Conservation (phyloP, 2,113 vertebrate genomes). For the Chrysemys picta region DNA sequence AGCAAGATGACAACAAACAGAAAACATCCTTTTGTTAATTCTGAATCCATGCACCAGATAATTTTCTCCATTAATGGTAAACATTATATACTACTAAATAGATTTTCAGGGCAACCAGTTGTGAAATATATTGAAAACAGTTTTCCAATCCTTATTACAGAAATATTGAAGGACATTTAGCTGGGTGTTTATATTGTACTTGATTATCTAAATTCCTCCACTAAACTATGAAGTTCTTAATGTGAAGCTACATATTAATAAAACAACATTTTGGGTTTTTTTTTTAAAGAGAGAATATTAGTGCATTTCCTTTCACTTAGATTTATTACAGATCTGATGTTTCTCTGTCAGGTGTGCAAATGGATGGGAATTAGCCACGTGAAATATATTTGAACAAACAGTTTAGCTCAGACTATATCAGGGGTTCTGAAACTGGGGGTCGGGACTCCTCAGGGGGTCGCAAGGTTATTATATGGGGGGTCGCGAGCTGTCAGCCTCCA, state of each 20-base stretch:
- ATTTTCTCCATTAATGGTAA: slow-evolving; percentile 71
- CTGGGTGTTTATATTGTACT: slow-evolving; percentile 67
- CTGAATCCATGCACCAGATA: slow-evolving; percentile 46
- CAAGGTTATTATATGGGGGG: no score
- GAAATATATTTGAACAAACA: background rate
- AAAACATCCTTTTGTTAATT: slow-evolving; percentile 56
- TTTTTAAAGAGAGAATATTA: slow-evolving; percentile 34
- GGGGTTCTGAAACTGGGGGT: no score
- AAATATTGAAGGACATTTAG: slow-evolving; percentile 67
- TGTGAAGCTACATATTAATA: slow-evolving; percentile 49
- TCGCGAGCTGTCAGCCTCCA: no score
- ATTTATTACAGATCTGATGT: slow-evolving; percentile 20
- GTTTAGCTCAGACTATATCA: background rate
- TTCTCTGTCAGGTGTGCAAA: slow-evolving; percentile 4
- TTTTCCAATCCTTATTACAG: slow-evolving; percentile 45
- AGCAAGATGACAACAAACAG: background rate
- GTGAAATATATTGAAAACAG: slow-evolving; percentile 74
- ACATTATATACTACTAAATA: slow-evolving; percentile 65
- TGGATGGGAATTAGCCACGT: background rate
- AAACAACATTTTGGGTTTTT: slow-evolving; percentile 30
- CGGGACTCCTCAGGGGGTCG: no score
- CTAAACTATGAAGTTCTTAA: slow-evolving; percentile 67
- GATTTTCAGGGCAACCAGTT: slow-evolving; percentile 78
- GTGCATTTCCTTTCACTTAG: slow-evolving; percentile 65
- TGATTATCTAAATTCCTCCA: slow-evolving; percentile 67